Base-by-base conservation (phyloP, 1,140 invertebrate species). In the Marisa cornuarietis region DNA sequence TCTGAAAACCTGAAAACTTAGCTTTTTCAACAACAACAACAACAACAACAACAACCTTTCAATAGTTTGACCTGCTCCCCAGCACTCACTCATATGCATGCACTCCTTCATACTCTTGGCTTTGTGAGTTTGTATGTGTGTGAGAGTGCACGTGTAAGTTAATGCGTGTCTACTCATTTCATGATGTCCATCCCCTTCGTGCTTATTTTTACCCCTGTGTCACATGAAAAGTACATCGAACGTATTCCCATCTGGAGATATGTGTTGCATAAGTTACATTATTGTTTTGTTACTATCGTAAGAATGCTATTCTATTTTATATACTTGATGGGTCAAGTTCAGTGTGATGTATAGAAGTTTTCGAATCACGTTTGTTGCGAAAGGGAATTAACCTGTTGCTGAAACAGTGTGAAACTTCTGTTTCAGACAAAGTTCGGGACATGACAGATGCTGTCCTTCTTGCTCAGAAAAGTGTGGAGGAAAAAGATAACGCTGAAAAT, bases 51-150 rank as follows among this genome's bases (percentile, higher is more conserved):
- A 42, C 2, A 42, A 42, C 2, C 31, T 42, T 42, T 42, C 31
- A 16, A 69, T 20, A 69, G 24, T 69, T 16, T 16, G 24, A 24
- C 42, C 42, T 24, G 13, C 22, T 69, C 24, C 20, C 8, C 14
- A 69, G n/a, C n/a, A 24, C 13, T 69, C 14, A 69, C 6, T 31
- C n/a, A n/a, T 69, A 16, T 24, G 7, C 7, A 10, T 42, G 66
- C 66, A 42, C 22, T 24, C 24, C 24, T n/a, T 24, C 24, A 22
- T 69, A 42, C 14, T 24, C 42, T 24, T 24, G 22, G 24, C 11
- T 14, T 24, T 69, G 66, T 69, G 66, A 31, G 66, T 69, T 24
- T 69, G 11, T 69, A 22, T 69, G 66, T 69, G 66, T 69, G 66
- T 69, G 11, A 6, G 66, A 0, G 66, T 24, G 66, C 22, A 22